These are phyloP conservation scores for Eretmocerus hayati DNA, from an alignment of 2,888 invertebrate species.

Conservation along the genomic window DNA sequence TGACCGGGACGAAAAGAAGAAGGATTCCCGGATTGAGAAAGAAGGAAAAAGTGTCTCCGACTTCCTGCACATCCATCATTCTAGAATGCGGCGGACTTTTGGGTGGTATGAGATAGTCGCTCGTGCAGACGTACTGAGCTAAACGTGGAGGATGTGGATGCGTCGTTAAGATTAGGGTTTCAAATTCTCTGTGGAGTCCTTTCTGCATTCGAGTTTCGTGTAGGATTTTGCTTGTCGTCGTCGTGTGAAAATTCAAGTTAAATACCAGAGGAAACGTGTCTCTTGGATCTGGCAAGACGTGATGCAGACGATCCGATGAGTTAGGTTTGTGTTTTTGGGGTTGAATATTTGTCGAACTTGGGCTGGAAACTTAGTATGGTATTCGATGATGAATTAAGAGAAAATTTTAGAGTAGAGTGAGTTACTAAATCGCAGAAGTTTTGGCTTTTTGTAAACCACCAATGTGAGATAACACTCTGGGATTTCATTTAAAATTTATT, in stretches of 20 bases:
- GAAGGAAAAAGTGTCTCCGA: constrained; percentile 1
- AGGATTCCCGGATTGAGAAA: neutral
- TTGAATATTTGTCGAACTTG: too few relatives aligned
- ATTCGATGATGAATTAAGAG: too few relatives aligned
- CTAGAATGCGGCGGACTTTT: too few relatives aligned
- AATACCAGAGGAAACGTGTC: constrained; percentile 2
- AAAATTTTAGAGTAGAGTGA: too few relatives aligned
- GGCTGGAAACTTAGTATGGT: too few relatives aligned
- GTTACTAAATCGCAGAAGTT: too few relatives aligned
- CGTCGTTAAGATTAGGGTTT: constrained; percentile 19
- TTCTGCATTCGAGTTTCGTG: constrained; percentile 3
- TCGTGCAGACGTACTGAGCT: neutral
- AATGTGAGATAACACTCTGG: too few relatives aligned
- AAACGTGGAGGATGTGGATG: constrained; percentile 13
- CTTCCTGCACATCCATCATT: constrained; percentile 16
- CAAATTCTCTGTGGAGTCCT: constrained; percentile 7
- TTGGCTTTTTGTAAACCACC: too few relatives aligned
- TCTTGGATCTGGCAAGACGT: neutral
- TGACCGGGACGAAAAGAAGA: neutral
- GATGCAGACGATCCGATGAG: constrained; percentile 7
- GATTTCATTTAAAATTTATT: too few relatives aligned
- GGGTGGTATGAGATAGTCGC: neutral
- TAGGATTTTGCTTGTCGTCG: constrained; percentile 4
- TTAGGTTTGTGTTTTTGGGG: too few relatives aligned
- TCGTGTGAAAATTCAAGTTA: constrained; percentile 3